These are phyloP conservation scores for Ennomos fuscantarius DNA, from an alignment of 2,888 invertebrate genomes.

Conservation along the genomic window DNA sequence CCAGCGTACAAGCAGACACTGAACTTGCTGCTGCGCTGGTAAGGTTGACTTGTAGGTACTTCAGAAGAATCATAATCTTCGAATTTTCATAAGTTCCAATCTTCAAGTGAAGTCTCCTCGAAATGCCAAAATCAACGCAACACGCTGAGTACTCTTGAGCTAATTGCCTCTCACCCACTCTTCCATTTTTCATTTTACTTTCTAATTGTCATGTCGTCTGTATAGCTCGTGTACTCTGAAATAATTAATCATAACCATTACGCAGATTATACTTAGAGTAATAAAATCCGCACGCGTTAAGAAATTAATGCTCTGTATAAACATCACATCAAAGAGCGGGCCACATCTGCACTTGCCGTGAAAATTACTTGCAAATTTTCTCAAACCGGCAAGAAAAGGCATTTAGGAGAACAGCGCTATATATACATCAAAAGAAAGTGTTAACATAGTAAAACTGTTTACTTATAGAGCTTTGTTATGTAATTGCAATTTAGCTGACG, in stretches of 20 bases:
- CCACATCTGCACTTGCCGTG: conserved; percentile 42
- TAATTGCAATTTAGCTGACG: neutral
- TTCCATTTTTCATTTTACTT: too few species aligned
- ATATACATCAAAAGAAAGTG: conserved; percentile 38
- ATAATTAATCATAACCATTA: neutral
- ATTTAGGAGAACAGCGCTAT: conserved; percentile 44
- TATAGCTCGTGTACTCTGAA: too few species aligned
- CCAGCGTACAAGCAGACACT: too few species aligned
- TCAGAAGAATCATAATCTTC: too few species aligned
- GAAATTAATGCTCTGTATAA: conserved; percentile 43
- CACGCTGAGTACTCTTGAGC: too few species aligned
- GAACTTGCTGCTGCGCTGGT: too few species aligned
- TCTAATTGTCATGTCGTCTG: too few species aligned
- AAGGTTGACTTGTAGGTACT: too few species aligned
- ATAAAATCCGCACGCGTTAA: conserved; percentile 43
- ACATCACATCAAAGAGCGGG: conserved; percentile 47
- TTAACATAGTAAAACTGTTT: conserved; percentile 18
- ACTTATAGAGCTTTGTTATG: conserved; percentile 21
- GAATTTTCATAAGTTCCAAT: too few species aligned
- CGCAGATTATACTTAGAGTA: conserved; percentile 16
- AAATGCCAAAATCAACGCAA: too few species aligned
- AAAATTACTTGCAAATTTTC: conserved; percentile 47
- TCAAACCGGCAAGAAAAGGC: conserved; percentile 41
- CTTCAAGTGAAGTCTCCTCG: too few species aligned
- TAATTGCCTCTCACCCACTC: too few species aligned